Conservation (phyloP, 2,113 vertebrate species). For the Pterocles gutturalis region DNA sequence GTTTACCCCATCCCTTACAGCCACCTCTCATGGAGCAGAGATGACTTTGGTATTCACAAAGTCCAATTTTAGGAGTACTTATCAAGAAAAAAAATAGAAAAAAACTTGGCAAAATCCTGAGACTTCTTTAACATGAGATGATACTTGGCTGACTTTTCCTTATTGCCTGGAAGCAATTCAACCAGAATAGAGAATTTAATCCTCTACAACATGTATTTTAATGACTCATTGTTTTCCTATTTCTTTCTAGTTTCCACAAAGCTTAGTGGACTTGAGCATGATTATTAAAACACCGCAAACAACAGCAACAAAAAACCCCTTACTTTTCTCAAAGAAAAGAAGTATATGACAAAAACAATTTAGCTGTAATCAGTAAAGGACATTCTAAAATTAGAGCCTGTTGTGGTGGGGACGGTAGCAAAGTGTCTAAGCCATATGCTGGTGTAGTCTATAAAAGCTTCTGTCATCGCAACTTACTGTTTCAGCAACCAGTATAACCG, state of each 20-base stretch:
- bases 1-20: not conserved
- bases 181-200: not conserved
- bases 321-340: not conserved
- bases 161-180: not conserved
- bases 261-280: not conserved
- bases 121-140: not conserved
- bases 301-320: not conserved
- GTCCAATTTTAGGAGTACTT: not conserved
- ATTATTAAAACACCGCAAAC: not conserved
- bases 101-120: not conserved
- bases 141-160: slow-evolving; percentile 2
- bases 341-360: not conserved
- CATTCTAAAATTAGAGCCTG: slow-evolving; percentile 36
- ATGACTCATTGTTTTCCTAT: slow-evolving; percentile 30
- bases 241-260: not conserved
- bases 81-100: no score
- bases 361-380: not conserved
- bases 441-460: not conserved
- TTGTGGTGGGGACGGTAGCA: slow-evolving; percentile 4
- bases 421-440: slow-evolving; percentile 33
- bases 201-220: slow-evolving; percentile 2
- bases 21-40: not conserved
- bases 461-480: not conserved
- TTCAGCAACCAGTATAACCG: not conserved
- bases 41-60: not conserved